phyloP scores from a whole-genome alignment of 1,140 invertebrate genomes.

The Coenobita brevimanus region DNA sequence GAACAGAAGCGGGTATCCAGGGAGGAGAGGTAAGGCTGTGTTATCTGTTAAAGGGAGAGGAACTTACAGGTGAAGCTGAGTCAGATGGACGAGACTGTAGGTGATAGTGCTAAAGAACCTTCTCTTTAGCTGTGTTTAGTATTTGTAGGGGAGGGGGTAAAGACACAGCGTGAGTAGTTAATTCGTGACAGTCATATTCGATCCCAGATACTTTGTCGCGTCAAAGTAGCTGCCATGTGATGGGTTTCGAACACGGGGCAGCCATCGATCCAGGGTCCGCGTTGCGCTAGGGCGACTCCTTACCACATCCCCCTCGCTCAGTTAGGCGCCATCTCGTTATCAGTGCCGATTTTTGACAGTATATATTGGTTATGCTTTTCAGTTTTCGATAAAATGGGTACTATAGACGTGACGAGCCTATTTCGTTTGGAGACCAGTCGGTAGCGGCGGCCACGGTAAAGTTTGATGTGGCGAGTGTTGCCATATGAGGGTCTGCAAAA shows the following conservation, averaged over 20 bases:
- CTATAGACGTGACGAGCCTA: too few relatives aligned
- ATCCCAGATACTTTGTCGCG: conserved; percentile 17
- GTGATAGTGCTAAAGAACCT: not conserved
- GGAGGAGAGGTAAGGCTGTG: conserved; percentile 14
- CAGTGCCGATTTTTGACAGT: not conserved
- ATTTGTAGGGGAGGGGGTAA: not conserved
- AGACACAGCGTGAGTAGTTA: not conserved
- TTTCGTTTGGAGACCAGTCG: too few relatives aligned
- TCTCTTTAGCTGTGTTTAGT: not conserved
- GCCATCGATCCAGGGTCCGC: conserved; percentile 59
- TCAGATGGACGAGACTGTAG: not conserved
- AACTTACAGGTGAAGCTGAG: not conserved
- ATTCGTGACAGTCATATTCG: conserved; percentile 21
- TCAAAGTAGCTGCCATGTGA: conserved; percentile 43
- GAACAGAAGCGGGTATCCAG: too few relatives aligned
- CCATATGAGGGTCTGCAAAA: conserved; percentile 46
- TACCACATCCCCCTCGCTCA: conserved; percentile 40
- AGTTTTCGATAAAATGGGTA: too few relatives aligned
- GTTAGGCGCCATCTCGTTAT: not conserved
- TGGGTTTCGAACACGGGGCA: conserved; percentile 51
- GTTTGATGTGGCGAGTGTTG: conserved; percentile 47
- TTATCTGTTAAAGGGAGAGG: conserved; percentile 48
- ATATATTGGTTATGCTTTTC: too few relatives aligned
- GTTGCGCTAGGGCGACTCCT: conserved; percentile 56
- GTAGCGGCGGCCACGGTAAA: not conserved